Conservation (phyloP, 37 sponge, comb jelly and placozoan species). For the Aplysina aerophoba region DNA sequence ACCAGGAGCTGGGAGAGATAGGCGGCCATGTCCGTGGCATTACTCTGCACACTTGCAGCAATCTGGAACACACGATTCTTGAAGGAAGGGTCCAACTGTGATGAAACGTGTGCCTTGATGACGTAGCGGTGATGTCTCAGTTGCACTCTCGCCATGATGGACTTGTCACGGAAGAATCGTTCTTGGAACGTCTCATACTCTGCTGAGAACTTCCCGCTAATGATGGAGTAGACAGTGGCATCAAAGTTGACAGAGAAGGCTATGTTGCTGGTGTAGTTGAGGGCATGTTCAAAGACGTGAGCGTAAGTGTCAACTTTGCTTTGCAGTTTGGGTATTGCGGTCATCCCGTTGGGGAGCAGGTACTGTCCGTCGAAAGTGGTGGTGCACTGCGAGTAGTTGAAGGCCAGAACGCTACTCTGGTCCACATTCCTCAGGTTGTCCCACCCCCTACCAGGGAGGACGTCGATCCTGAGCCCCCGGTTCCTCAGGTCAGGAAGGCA, state of each 20-base stretch:
- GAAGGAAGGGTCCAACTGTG: conserved; percentile 54
- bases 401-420: conserved; percentile 56
- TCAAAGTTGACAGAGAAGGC: conserved; percentile 58
- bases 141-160: conserved; percentile 58
- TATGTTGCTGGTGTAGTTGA: conserved; percentile 57
- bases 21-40: conserved; percentile 51
- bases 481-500: neutral
- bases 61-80: conserved; percentile 66
- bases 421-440: conserved; percentile 78
- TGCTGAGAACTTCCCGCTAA: conserved; percentile 66
- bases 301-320: conserved; percentile 60
- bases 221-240: conserved; percentile 31
- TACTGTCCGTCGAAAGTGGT: conserved; percentile 69
- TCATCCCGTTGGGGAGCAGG: conserved; percentile 63
- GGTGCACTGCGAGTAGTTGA: conserved; percentile 65
- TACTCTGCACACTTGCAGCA: conserved; percentile 68
- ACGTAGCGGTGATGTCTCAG: conserved; percentile 54
- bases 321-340: conserved; percentile 55
- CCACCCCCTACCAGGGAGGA: conserved; percentile 71
- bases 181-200: conserved; percentile 50
- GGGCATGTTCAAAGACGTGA: conserved; percentile 56
- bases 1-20: conserved; percentile 73
- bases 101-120: conserved; percentile 45
- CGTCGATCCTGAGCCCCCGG: conserved; percentile 17
- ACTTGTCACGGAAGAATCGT: conserved; percentile 42